Evolutionary conservation across 2,797 vertebrate genomes (phyloP), one percentile per base, ranked within the genome.

Genomic region (Eleutherodactylus coqui): DNA sequence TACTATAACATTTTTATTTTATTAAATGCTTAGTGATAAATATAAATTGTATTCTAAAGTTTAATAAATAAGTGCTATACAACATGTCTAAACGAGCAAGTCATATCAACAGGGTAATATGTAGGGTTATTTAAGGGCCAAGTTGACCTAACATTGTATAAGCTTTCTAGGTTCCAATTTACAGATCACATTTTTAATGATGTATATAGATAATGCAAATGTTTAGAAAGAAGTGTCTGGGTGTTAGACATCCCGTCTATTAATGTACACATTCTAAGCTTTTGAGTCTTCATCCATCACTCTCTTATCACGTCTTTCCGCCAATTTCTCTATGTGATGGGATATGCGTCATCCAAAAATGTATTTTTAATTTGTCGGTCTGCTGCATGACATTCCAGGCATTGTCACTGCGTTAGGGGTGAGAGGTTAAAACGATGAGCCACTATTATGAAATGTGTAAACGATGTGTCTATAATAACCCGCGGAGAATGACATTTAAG

Each of bases 381-480:
- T 76, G 32, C 21, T 29, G 45, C 14, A 43, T 83, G 76, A 55
- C 81, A 84, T 84, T 79, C 67, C 82, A 83, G 75, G 19, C 51
- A 49, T n/a, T 62, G 80, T 55, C 38, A 45, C 64, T 75, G 75
- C 72, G 64, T 72, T 27, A 60, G 49, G 51, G 81, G 76, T 87
- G 67, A 84, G 73, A 84, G 86, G 81, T 87, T 87, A 83, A 83
- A 62, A 73, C 41, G 67, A 87, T 87, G 81, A 87, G 21, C 51
- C n/a, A 27, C 77, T 64, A 87, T 32, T 58, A 79, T 64, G 62
- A 64, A 62, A 79, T 27, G 75, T 83, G 86, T 70, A 79, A 79
- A 53, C 16, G 75, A 83, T 49, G 27, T 55, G 60, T 45, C 75
- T 17, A 27, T 36, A 58, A 67, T 73, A 29, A 19, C 36, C 16